Evolutionary conservation across 2,113 vertebrate genomes (phyloP).

Genomic region (Scortum barcoo): DNA sequence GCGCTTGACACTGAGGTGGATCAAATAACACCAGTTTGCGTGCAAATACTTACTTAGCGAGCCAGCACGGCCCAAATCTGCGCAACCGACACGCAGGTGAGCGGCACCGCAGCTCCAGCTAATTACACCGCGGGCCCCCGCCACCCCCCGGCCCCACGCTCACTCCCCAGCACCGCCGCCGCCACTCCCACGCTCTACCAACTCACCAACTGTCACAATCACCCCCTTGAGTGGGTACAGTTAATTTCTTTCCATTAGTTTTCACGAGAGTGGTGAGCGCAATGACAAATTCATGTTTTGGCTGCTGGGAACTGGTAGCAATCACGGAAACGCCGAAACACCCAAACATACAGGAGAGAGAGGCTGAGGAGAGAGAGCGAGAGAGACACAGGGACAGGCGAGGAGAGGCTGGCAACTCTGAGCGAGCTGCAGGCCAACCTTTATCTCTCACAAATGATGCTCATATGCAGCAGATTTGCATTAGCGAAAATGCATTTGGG

Average conservation of each 20-base stretch:
- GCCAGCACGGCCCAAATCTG: slow-evolving; percentile 77
- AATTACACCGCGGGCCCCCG: slow-evolving; percentile 79
- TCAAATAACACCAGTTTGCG: slow-evolving; percentile 89
- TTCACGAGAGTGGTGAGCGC: slow-evolving; percentile 72
- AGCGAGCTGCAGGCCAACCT: slow-evolving; percentile 34
- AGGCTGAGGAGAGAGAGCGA: slow-evolving; percentile 15
- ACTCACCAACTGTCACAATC: slow-evolving; percentile 71
- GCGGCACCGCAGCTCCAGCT: slow-evolving; percentile 73
- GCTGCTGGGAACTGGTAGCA: slow-evolving; percentile 85
- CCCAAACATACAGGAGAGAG: slow-evolving; percentile 84
- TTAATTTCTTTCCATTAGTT: slow-evolving; percentile 89
- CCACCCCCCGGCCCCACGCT: background rate
- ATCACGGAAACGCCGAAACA: slow-evolving; percentile 87
- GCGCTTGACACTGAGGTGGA: slow-evolving; percentile 91
- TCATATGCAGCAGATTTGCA: slow-evolving; percentile 40
- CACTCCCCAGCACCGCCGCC: background rate
- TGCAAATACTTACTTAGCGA: slow-evolving; percentile 93
- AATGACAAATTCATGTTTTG: slow-evolving; percentile 91
- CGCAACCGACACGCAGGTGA: slow-evolving; percentile 83
- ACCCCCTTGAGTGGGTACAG: slow-evolving; percentile 80
- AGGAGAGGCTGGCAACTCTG: slow-evolving; percentile 29
- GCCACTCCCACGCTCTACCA: slow-evolving; percentile 41
- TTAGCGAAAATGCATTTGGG: slow-evolving; percentile 23
- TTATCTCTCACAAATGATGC: slow-evolving; percentile 25
- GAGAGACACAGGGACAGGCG: background rate